Evolutionary conservation across 2,797 vertebrate genomes (phyloP), one percentile per base, ranked within the genome.

Genomic region (Epinephelus malabaricus): DNA sequence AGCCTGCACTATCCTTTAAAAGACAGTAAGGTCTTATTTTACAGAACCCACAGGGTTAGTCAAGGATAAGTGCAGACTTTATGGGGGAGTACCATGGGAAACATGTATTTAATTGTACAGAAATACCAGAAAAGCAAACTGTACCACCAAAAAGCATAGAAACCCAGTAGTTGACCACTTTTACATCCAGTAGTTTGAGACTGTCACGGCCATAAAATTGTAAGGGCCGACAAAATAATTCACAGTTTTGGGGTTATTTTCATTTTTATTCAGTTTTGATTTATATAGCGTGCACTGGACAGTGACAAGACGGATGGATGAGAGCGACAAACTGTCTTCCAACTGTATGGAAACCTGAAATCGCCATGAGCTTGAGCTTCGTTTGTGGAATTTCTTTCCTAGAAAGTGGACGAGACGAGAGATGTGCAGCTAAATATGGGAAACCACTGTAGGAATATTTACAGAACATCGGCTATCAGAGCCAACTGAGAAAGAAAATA

Each of bases 21-120:
- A 79, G 69, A 76, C 60, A 76, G 53, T 46, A 83, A 76, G 61
- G 53, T 86, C 84, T 80, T 86, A 83, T 90, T 91, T 88, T 73
- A 79, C 84, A 78, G 64, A 75, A 76, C 18, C 83, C 87, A 63
- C 83, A 88, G 69, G 77, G 80, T 92, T 86, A 91, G 85, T 84
- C 65, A 54, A 73, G 89, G 89, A 86, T 87, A 91, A 89, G 76
- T 86, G 84, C 82, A 90, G 84, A 86, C 82, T 86, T 76, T 78
- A 88, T 65, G 76, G 79, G 85, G 66, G 72, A 84, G 47, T 76
- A 80, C 60, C 25, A 56, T 34, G 13, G 40, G 79, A 88, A 89
- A 79, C 73, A 17, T 87, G 71, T 81, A 85, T 86, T 91, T 88
- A 89, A 90, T 90, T 87, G 77, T 82, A 87, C 87, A 89, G 83